These are phyloP conservation scores for Volucella inanis DNA, from an alignment of 2,888 invertebrate genomes.

Conservation along the genomic window DNA sequence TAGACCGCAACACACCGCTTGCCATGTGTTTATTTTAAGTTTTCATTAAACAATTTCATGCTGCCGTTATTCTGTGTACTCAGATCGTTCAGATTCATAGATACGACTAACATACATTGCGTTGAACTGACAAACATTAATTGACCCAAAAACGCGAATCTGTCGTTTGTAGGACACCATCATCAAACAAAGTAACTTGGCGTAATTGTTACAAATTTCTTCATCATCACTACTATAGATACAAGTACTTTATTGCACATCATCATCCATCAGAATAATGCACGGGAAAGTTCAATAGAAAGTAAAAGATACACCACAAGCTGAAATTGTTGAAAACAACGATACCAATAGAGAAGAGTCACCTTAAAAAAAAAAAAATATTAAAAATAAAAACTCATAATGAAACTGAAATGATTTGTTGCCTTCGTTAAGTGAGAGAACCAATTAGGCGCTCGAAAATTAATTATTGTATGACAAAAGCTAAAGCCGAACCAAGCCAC, in stretches of 20 bases:
- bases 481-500: background rate
- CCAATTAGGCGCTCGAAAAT: conserved; percentile 43
- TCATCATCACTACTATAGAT: background rate
- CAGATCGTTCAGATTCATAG: too few species aligned
- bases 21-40: conserved; percentile 11
- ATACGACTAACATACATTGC: background rate
- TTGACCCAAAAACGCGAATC: conserved; percentile 25
- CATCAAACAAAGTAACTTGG: background rate
- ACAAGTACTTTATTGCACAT: too few species aligned
- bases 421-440: conserved; percentile 57
- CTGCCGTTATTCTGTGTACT: too few species aligned
- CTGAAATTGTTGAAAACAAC: conserved; percentile 14
- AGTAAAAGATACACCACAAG: conserved; percentile 55
- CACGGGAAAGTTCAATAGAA: conserved; percentile 71
- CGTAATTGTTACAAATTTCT: conserved; percentile 53
- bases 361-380: conserved; percentile 1
- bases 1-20: background rate
- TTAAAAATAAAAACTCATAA: conserved; percentile 49
- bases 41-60: conserved; percentile 5
- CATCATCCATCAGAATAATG: conserved; percentile 7
- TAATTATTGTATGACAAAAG: conserved; percentile 36
- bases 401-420: conserved; percentile 41
- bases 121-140: conserved; percentile 2
- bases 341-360: conserved; percentile 1
- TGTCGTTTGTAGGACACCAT: conserved; percentile 26